phyloP scores from a whole-genome alignment of 2,888 invertebrate species.

The Orthosia gothica region DNA sequence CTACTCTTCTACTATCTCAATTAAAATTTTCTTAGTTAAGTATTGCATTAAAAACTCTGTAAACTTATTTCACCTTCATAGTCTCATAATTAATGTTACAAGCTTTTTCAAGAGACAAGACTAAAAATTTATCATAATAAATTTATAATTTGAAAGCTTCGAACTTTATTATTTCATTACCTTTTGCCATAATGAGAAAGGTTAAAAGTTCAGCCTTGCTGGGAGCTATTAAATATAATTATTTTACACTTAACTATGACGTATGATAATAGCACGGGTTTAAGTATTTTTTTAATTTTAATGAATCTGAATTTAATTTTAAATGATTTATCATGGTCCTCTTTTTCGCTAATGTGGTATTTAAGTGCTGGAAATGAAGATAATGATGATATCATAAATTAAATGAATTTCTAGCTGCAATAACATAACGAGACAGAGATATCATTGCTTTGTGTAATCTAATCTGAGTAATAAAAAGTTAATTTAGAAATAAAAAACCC shows the following conservation, averaged over 20 bases:
- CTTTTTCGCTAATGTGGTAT: not conserved
- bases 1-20: not conserved
- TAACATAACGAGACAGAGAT: not conserved
- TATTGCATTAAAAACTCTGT: not conserved
- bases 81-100: conserved; percentile 30
- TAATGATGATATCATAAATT: not conserved
- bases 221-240: conserved; percentile 26
- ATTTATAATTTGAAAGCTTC: conserved; percentile 49
- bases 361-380: not conserved
- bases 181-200: conserved; percentile 40
- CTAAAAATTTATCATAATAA: conserved; percentile 45
- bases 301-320: conserved; percentile 31
- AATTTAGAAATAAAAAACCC: no score
- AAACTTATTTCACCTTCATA: conserved; percentile 17
- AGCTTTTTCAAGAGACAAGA: conserved; percentile 38
- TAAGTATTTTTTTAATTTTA: conserved; percentile 20
- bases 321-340: not conserved
- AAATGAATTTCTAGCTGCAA: not conserved
- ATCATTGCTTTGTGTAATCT: not conserved
- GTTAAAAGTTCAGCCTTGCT: conserved; percentile 48
- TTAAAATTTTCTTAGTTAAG: not conserved
- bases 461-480: no score
- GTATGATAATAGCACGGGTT: conserved; percentile 24
- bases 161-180: conserved; percentile 57
- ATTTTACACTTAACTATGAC: conserved; percentile 33